phyloP scores from a whole-genome alignment of 2,888 invertebrate species.

The Crepidodera aurea region DNA sequence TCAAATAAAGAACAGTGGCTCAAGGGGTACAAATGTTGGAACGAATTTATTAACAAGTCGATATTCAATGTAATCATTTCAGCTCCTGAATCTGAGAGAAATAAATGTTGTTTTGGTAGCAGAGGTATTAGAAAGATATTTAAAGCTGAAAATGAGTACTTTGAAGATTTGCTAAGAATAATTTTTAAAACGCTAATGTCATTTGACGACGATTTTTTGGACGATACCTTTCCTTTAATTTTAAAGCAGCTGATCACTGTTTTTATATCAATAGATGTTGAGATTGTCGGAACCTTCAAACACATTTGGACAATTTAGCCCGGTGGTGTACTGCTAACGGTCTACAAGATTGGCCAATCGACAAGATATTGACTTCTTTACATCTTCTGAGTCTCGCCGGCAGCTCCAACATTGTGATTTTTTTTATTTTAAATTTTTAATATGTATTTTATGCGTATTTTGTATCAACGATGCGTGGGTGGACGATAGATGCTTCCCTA shows the following conservation, averaged over 20 bases:
- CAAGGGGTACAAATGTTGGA: constrained; percentile 72
- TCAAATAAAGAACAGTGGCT: constrained; percentile 66
- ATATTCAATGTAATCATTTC: constrained; percentile 40
- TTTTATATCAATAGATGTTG: constrained; percentile 24
- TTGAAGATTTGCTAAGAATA: constrained; percentile 29
- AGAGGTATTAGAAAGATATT: constrained; percentile 36
- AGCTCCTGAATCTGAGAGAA: constrained; percentile 23
- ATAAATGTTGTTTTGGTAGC: constrained; percentile 33
- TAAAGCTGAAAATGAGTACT: constrained; percentile 38
- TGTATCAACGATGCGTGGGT: no score
- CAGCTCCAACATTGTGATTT: no score
- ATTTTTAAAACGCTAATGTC: constrained; percentile 32
- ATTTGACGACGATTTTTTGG: constrained; percentile 27
- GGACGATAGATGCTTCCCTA: no score
- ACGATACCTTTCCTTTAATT: constrained; percentile 24
- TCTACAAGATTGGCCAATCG: no score
- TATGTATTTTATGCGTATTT: no score
- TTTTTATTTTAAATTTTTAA: no score
- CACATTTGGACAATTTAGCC: no score
- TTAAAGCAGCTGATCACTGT: constrained; percentile 29
- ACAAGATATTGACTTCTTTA: no score
- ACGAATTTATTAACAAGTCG: constrained; percentile 54
- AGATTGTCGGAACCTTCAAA: no score
- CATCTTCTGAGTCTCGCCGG: no score
- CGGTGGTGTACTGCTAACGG: no score